A percentile compares a stretch with the other conserved stretches of the same genome.
phyloP scores from a whole-genome alignment of 1,140 invertebrate species.

The Micrasema longulum region DNA sequence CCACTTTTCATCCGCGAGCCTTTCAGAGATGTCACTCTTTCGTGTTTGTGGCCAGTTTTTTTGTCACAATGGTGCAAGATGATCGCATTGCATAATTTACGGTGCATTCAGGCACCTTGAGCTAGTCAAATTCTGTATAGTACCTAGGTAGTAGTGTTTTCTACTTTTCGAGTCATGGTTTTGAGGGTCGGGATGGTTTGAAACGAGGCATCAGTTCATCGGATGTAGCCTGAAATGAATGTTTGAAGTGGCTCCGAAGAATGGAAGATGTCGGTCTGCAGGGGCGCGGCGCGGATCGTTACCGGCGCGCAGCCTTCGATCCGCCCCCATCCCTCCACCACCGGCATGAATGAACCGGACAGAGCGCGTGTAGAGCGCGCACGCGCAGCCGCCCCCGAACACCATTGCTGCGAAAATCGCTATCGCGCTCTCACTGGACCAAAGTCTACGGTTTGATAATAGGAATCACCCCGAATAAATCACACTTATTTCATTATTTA shows the following conservation, averaged over 20 bases:
- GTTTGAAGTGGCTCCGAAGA: conserved; percentile 19
- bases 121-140: no score
- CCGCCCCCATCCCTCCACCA: conserved; percentile 60
- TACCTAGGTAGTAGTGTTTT: no score
- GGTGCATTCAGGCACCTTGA: no score
- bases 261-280: conserved; percentile 19
- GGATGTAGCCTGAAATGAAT: conserved; percentile 6
- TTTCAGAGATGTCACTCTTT: conserved; percentile 2
- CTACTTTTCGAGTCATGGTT: no score
- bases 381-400: background rate
- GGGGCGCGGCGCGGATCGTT: conserved; percentile 43
- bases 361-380: conserved; percentile 53
- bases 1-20: background rate
- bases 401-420: conserved; percentile 32
- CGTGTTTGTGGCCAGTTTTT: background rate
- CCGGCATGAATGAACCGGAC: conserved; percentile 57
- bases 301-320: conserved; percentile 56
- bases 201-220: no score
- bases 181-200: no score
- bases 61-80: background rate
- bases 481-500: background rate
- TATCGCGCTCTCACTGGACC: background rate
- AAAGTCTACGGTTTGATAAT: conserved; percentile 13
- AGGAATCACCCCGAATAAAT: background rate
- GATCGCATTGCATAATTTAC: no score